Evolutionary conservation across 2,113 vertebrate genomes (phyloP).

Genomic region (Lucifuga dentata): DNA sequence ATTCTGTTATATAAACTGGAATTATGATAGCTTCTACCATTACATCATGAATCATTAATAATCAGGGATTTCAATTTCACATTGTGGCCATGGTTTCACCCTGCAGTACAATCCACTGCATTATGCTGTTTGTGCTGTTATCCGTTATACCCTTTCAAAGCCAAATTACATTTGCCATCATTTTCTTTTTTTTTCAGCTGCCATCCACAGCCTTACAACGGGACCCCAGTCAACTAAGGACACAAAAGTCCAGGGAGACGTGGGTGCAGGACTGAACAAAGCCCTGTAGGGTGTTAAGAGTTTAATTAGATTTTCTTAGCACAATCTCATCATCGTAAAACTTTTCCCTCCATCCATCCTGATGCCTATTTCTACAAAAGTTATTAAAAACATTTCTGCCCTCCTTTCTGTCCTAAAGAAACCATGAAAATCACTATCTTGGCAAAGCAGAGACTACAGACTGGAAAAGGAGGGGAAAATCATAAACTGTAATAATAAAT

Average conservation of each 20-base stretch:
- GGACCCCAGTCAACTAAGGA: slow-evolving; percentile 31
- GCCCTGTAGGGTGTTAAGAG: slow-evolving; percentile 19
- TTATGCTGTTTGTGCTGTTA: not conserved
- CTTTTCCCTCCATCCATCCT: slow-evolving; percentile 5
- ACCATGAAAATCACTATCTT: not conserved
- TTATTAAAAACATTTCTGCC: slow-evolving; percentile 26
- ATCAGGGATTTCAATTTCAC: not conserved
- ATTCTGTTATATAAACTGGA: no score
- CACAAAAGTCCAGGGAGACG: slow-evolving; percentile 14
- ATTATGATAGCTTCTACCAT: no score
- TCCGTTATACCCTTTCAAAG: slow-evolving; percentile 15
- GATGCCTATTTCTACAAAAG: slow-evolving; percentile 33
- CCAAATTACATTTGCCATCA: slow-evolving; percentile 2
- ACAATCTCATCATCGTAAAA: slow-evolving; percentile 24
- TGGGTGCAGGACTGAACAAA: slow-evolving; percentile 13
- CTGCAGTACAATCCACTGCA: not conserved
- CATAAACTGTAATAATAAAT: not conserved
- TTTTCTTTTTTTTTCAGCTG: slow-evolving; percentile 19
- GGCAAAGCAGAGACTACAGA: not conserved
- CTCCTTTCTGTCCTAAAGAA: slow-evolving; percentile 13
- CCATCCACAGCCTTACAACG: not conserved
- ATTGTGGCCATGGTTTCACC: not conserved
- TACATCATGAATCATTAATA: slow-evolving; percentile 6
- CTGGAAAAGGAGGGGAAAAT: not conserved
- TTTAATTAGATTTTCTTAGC: slow-evolving; percentile 47